A percentile compares a stretch with the other conserved stretches of the same genome.
Conservation (phyloP, 2,888 invertebrate genomes). For the Drosophila prolongata region DNA sequence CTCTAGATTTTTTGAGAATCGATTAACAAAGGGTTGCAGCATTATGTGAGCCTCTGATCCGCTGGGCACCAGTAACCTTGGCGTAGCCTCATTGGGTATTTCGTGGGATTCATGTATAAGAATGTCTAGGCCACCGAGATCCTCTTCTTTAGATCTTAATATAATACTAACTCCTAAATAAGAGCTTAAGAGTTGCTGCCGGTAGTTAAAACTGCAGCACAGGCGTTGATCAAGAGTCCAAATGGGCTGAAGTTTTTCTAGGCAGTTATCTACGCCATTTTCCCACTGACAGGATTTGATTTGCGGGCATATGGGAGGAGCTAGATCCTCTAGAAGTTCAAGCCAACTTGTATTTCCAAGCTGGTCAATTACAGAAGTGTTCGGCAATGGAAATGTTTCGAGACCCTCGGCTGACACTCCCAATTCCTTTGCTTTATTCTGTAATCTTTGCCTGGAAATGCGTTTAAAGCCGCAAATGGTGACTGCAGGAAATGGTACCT, state of each 20-base stretch:
- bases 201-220: conserved; percentile 89
- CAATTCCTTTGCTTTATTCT: conserved; percentile 81
- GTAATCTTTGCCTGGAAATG: conserved; percentile 83
- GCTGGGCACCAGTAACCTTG: conserved; percentile 86
- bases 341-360: conserved; percentile 60
- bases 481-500: conserved; percentile 86
- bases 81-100: conserved; percentile 86
- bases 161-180: conserved; percentile 87
- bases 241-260: conserved; percentile 85
- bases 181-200: conserved; percentile 85
- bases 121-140: conserved; percentile 88
- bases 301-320: conserved; percentile 86
- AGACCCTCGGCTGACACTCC: conserved; percentile 69
- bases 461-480: conserved; percentile 86
- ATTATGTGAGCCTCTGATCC: conserved; percentile 86
- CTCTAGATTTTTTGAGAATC: conserved; percentile 86
- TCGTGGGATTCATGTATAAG: conserved; percentile 87
- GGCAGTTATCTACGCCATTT: conserved; percentile 85
- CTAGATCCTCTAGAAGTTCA: conserved; percentile 76
- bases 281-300: conserved; percentile 87
- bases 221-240: conserved; percentile 84
- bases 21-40: conserved; percentile 87
- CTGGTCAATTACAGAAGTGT: neutral
- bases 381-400: conserved; percentile 31
- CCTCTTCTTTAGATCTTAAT: conserved; percentile 85